A percentile compares a stretch with the other conserved stretches of the same genome.
Conservation (phyloP, 2,113 vertebrate species). For the Limnothrissa miodon region DNA sequence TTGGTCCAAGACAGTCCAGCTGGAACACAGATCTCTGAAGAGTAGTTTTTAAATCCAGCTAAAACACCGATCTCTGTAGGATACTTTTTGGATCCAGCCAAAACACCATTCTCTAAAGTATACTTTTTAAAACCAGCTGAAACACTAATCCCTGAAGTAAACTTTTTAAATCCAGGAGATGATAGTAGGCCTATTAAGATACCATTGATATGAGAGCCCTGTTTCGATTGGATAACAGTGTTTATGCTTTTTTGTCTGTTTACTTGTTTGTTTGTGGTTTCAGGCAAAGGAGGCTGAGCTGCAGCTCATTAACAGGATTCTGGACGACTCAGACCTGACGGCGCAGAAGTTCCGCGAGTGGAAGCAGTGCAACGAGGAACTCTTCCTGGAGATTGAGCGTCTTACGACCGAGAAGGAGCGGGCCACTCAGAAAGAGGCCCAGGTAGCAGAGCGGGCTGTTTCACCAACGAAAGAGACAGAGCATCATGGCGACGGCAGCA, state of each 20-base stretch:
- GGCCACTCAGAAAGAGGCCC: not conserved
- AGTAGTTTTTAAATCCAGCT: too few relatives aligned
- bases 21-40: too few relatives aligned
- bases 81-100: too few relatives aligned
- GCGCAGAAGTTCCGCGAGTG: conserved; percentile 76
- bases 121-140: too few relatives aligned
- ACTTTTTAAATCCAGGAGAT: too few relatives aligned
- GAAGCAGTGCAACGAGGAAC: conserved; percentile 86
- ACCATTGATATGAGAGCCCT: too few relatives aligned
- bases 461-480: not conserved
- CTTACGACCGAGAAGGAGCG: conserved; percentile 17
- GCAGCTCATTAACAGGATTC: conserved; percentile 80
- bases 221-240: too few relatives aligned
- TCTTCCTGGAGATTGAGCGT: conserved; percentile 76
- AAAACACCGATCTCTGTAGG: too few relatives aligned
- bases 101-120: too few relatives aligned
- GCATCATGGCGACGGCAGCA: conserved; percentile 29
- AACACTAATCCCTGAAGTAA: too few relatives aligned
- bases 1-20: not conserved
- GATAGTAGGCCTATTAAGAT: not conserved
- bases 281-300: conserved; percentile 89
- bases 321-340: conserved; percentile 71
- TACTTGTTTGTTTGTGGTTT: conserved; percentile 14
- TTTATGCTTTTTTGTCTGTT: too few relatives aligned
- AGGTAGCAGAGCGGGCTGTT: conserved; percentile 34